Evolutionary conservation across 2,797 vertebrate species (phyloP).

Genomic region (Setipinna tenuifilis): DNA sequence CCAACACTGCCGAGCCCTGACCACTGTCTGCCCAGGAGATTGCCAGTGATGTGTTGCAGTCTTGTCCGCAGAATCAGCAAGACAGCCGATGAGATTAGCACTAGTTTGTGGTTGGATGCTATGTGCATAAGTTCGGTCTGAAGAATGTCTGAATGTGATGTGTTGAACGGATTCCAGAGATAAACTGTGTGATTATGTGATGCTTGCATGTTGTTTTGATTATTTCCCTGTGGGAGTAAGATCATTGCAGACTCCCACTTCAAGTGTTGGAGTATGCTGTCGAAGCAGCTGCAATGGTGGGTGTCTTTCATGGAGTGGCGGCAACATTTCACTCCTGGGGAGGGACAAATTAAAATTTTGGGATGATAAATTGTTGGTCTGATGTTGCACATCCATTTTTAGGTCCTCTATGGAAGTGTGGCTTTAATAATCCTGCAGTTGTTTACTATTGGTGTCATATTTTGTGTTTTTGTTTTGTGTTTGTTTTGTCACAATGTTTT

Average conservation of each 20-base stretch:
- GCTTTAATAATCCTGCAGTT: no score
- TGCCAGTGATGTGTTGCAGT: background rate
- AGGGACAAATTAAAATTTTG: no score
- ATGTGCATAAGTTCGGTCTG: background rate
- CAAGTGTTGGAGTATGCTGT: background rate
- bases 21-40: background rate
- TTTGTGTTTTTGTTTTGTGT: no score
- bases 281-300: background rate
- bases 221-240: background rate
- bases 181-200: background rate
- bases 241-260: background rate
- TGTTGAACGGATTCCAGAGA: background rate
- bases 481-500: no score
- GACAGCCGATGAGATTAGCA: background rate
- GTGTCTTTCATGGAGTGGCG: no score
- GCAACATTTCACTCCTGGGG: no score
- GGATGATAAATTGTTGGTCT: no score
- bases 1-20: background rate
- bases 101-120: constrained; percentile 8
- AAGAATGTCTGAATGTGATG: background rate
- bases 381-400: no score
- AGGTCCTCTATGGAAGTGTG: no score
- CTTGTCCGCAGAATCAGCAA: background rate
- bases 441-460: no score
- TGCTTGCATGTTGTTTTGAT: background rate